Conservation (phyloP, 2,888 invertebrate species). For the Ryuthela nishihirai region DNA sequence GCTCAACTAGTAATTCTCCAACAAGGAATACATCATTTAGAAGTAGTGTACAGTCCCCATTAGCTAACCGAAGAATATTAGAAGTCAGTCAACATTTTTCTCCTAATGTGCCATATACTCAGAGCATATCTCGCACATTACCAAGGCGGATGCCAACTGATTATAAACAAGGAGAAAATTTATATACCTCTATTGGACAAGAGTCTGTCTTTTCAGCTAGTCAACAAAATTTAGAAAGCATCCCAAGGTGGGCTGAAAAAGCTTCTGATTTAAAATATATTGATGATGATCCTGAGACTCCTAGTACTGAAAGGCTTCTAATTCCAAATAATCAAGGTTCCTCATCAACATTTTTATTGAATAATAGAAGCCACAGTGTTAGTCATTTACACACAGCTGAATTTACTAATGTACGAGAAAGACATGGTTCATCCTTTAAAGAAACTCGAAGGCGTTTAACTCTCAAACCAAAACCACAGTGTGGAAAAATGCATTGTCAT, state of each 20-base stretch:
- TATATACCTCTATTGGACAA: not conserved
- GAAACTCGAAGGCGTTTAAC: constrained; percentile 26
- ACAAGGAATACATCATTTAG: constrained; percentile 21
- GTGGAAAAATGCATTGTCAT: constrained; percentile 34
- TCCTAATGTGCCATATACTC: constrained; percentile 7
- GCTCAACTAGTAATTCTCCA: no score
- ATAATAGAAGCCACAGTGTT: constrained; percentile 31
- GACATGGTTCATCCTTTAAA: constrained; percentile 20
- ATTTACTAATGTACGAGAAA: constrained; percentile 34
- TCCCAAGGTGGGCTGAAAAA: constrained; percentile 49
- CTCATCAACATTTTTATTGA: constrained; percentile 11
- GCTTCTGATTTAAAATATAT: constrained; percentile 57
- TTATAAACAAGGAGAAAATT: no score
- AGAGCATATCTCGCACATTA: constrained; percentile 1
- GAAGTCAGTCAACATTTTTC: constrained; percentile 30
- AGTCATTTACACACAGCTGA: constrained; percentile 30
- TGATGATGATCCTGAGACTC: constrained; percentile 57
- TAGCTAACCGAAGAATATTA: constrained; percentile 15
- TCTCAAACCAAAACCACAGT: constrained; percentile 29
- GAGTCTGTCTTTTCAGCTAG: not conserved
- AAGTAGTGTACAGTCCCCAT: constrained; percentile 29
- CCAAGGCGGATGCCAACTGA: constrained; percentile 14
- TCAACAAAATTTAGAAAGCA: constrained; percentile 6
- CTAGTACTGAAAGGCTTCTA: constrained; percentile 19
- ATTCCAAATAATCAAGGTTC: constrained; percentile 31